Evolutionary conservation across 2,888 invertebrate genomes (phyloP).

Genomic region (Eilema griseolum): DNA sequence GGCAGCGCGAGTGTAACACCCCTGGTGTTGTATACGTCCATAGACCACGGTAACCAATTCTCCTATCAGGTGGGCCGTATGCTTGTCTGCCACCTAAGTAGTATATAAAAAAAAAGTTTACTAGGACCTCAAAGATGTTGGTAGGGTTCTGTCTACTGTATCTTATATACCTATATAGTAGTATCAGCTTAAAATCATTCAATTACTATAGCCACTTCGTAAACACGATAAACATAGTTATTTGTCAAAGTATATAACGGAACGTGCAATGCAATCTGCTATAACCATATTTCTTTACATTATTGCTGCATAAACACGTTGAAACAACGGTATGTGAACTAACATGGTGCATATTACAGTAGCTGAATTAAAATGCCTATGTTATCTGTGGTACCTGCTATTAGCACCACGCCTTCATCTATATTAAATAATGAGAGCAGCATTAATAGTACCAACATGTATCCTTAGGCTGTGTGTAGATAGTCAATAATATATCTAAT

Average conservation of each 20-base stretch:
- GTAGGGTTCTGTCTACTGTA: too few species aligned
- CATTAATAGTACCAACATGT: not conserved
- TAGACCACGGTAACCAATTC: too few species aligned
- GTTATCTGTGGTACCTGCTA: constrained; percentile 43
- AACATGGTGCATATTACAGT: constrained; percentile 39
- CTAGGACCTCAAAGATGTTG: too few species aligned
- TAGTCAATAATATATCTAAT: too few species aligned
- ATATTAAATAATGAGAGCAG: constrained; percentile 58
- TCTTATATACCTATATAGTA: too few species aligned
- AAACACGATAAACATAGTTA: not conserved
- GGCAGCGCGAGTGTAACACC: too few species aligned
- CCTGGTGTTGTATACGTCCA: too few species aligned
- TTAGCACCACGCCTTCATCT: constrained; percentile 53
- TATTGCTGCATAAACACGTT: constrained; percentile 18
- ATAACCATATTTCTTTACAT: constrained; percentile 8
- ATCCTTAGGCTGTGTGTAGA: too few species aligned
- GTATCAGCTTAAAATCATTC: not conserved
- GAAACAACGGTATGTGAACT: constrained; percentile 30
- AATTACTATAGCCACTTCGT: not conserved
- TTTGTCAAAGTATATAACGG: constrained; percentile 7
- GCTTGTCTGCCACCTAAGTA: too few species aligned
- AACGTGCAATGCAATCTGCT: constrained; percentile 14
- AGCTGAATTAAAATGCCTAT: constrained; percentile 38
- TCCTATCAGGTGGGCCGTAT: too few species aligned
- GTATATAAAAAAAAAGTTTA: too few species aligned